Evolutionary conservation across 2,888 invertebrate genomes (phyloP), one percentile per base, ranked within the genome.

Genomic region (Pollenia griseotomentosa): DNA sequence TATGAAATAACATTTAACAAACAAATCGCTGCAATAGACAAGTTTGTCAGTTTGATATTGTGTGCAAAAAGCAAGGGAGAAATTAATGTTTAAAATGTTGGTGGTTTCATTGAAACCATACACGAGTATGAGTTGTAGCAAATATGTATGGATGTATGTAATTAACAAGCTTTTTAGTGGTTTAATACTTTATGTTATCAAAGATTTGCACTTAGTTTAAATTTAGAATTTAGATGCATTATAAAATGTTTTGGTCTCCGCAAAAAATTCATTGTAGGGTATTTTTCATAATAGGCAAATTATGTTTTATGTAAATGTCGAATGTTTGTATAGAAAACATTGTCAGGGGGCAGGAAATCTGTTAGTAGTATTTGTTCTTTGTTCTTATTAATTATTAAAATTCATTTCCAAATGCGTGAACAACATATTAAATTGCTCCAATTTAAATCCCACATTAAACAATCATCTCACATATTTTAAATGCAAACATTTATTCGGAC

Each of bases 11-110:
- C 42, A 57, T 42, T 51, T 51, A 9, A n/a, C 23, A 23, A 57
- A 71, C 42, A 23, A 73, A 59, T 46, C 23, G 46, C 57, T 23
- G n/a, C 42, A 59, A 57, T n/a, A 46, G 23, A 73, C 44, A 73
- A 46, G 19, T 14, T 55, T 55, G 71, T 19, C 71, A 57, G 57
- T 44, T 57, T 57, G 16, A 19, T 19, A 11, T 2, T 23, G 55
- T 55, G 19, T 19, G 55, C 55, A 55, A 10, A 16, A 53, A n/a
- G 9, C 53, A 53, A 33, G 53, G 10, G 23, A 57, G 11, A 57
- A 57, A 57, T 23, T 57, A 16, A 53, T 57, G 19, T 57, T 23
- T n/a, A 57, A 23, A 57, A 57, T 65, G 16, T 65, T 65, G 19
- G 7, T 19, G 46, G 12, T 65, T 65, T 65, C 12, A 19, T 19